Percentiles rank a stretch among this genome's conserved stretches.
Evolutionary conservation across 2,113 vertebrate genomes (phyloP).

Genomic region (Megaceryle maxima): DNA sequence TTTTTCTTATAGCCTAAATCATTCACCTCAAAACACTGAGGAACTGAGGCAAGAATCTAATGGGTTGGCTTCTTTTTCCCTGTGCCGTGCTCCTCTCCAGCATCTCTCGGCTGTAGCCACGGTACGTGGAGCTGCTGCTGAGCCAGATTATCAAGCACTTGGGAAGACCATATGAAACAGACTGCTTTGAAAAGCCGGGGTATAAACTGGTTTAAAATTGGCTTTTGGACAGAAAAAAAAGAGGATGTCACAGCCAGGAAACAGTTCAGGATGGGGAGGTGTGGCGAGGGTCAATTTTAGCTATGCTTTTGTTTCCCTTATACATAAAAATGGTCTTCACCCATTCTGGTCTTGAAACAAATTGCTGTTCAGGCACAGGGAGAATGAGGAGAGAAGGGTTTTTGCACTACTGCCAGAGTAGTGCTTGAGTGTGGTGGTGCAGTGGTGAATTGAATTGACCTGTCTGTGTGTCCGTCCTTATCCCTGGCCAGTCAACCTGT

Average conservation of each 20-base stretch:
- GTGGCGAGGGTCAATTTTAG: background rate
- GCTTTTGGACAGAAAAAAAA: background rate
- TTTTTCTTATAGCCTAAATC: conserved; percentile 41
- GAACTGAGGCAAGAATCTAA: conserved; percentile 20
- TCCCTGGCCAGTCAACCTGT: background rate
- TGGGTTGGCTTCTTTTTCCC: background rate
- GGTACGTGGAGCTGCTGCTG: background rate
- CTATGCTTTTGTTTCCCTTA: background rate
- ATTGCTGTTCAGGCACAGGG: background rate
- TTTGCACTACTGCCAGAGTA: background rate
- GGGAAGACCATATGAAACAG: background rate
- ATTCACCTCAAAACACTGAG: conserved; percentile 40
- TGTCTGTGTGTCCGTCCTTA: background rate
- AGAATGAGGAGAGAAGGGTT: background rate
- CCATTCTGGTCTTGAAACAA: background rate
- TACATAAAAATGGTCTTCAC: background rate
- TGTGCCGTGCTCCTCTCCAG: background rate
- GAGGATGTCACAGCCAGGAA: conserved; percentile 9
- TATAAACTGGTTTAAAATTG: background rate
- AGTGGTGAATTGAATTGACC: background rate
- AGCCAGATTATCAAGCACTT: background rate
- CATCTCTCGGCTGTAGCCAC: background rate
- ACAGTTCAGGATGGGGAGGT: background rate
- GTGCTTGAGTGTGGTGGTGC: background rate
- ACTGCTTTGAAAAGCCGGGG: background rate